Evolutionary conservation across 2,797 vertebrate species (phyloP).

Genomic region (Hyperoplus lanceolatus): DNA sequence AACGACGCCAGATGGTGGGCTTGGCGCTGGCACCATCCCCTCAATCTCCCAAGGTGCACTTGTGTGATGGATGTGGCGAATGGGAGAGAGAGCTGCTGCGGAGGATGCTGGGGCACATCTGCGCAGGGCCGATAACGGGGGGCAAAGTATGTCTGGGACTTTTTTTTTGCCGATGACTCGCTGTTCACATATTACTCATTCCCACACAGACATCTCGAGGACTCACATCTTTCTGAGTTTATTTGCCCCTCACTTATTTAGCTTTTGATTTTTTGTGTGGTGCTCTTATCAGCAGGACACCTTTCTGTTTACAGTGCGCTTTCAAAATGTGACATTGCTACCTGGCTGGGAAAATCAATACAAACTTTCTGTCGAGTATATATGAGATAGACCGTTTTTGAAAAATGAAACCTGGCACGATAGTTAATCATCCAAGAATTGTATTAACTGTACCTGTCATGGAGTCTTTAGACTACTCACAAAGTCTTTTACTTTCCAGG

Average conservation of each 20-base stretch:
- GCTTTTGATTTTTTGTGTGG: constrained; percentile 42
- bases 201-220: constrained; percentile 63
- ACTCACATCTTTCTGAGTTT: constrained; percentile 57
- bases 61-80: constrained; percentile 84
- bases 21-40: constrained; percentile 78
- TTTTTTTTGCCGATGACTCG: constrained; percentile 65
- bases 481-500: constrained; percentile 12
- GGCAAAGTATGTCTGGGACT: constrained; percentile 75
- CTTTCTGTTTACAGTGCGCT: constrained; percentile 54
- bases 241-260: constrained; percentile 72
- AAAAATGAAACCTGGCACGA: constrained; percentile 1
- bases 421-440: constrained; percentile 30
- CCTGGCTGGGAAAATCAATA: constrained; percentile 46
- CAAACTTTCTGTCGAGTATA: background rate
- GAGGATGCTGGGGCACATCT: constrained; percentile 82
- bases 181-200: constrained; percentile 72
- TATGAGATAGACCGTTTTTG: constrained; percentile 2
- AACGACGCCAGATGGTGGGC: constrained; percentile 85
- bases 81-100: constrained; percentile 62
- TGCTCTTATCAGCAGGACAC: constrained; percentile 54
- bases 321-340: constrained; percentile 57
- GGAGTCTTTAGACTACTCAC: background rate
- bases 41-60: constrained; percentile 83
- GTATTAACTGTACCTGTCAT: background rate
- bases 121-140: constrained; percentile 79